phyloP scores from a whole-genome alignment of 1,140 invertebrate genomes.

The Linepithema humile region DNA sequence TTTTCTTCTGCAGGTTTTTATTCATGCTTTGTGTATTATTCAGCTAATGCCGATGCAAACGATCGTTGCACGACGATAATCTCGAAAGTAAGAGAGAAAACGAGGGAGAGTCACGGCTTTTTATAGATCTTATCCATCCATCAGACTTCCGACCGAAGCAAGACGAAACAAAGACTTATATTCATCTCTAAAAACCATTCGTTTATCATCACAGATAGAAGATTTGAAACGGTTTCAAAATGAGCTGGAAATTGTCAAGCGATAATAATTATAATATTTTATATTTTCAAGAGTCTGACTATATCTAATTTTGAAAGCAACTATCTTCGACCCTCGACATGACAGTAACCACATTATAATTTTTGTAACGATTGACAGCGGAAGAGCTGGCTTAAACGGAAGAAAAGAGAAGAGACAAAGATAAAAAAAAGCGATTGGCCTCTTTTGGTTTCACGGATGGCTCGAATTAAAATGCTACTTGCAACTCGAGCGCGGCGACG shows the following conservation, averaged over 20 bases:
- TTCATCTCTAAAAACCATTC: constrained; percentile 24
- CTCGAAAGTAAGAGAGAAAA: not conserved
- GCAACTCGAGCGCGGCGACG: constrained; percentile 56
- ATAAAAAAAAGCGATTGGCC: constrained; percentile 30
- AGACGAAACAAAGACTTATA: constrained; percentile 31
- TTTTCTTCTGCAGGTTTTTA: not conserved
- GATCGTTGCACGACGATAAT: not conserved
- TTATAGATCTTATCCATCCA: constrained; percentile 31
- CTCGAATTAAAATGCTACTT: constrained; percentile 74
- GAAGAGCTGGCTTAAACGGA: not conserved
- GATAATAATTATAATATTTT: not conserved
- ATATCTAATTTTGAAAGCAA: not conserved
- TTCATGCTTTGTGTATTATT: not conserved
- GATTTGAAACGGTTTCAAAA: constrained; percentile 17
- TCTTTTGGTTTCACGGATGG: constrained; percentile 66
- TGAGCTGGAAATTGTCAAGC: constrained; percentile 6
- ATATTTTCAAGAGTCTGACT: not conserved
- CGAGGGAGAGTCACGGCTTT: not conserved
- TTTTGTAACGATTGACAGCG: constrained; percentile 8
- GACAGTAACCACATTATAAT: constrained; percentile 9
- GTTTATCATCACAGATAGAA: not conserved
- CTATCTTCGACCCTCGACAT: not conserved
- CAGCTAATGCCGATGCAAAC: not conserved
- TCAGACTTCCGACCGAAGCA: constrained; percentile 23
- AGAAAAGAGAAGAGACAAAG: not conserved